Evolutionary conservation across 2,113 vertebrate species (phyloP).

Genomic region (Engystomops pustulosus): DNA sequence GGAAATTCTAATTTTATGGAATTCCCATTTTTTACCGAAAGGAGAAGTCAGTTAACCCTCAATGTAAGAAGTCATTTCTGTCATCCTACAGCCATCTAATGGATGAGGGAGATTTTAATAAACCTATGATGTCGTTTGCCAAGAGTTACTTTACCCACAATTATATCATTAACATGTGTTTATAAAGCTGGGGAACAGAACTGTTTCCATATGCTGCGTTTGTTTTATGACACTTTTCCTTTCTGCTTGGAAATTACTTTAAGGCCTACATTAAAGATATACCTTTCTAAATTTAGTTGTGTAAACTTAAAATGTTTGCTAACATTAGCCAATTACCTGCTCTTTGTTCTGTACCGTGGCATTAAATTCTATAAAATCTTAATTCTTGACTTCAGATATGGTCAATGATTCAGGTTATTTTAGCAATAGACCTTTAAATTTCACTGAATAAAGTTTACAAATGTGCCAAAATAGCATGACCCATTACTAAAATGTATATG

Average conservation of each 20-base stretch:
- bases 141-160: conserved; percentile 27
- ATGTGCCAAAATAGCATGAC: not conserved
- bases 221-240: conserved; percentile 26
- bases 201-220: conserved; percentile 4
- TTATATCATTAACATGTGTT: conserved; percentile 27
- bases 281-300: not conserved
- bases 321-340: not conserved
- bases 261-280: not conserved
- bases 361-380: not conserved
- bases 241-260: not conserved
- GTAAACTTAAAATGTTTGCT: too few species aligned
- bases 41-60: conserved; percentile 9
- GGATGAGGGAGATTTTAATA: conserved; percentile 4
- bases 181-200: conserved; percentile 3
- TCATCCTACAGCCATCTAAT: conserved; percentile 10
- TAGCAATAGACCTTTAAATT: not conserved
- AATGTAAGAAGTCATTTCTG: conserved; percentile 5
- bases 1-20: conserved; percentile 2
- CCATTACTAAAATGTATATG: not conserved
- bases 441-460: not conserved
- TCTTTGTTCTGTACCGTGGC: not conserved
- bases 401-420: not conserved
- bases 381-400: not conserved
- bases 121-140: conserved; percentile 16
- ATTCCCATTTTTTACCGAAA: not conserved